Conservation (phyloP, 2,113 vertebrate species). For the Progne subis region DNA sequence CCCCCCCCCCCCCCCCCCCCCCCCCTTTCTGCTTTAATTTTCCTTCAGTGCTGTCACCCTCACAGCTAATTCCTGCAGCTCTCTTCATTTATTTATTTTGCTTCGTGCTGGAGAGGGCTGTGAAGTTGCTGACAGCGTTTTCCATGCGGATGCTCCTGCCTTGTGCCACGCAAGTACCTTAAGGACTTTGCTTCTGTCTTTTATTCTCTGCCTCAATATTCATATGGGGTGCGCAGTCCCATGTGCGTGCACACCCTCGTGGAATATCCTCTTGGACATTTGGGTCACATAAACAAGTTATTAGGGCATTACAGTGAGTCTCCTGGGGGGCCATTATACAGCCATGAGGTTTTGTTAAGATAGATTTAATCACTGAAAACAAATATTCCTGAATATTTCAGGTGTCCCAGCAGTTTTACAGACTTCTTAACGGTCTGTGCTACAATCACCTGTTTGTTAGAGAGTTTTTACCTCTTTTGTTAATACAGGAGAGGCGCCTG, state of each 20-base stretch:
- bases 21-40: background rate
- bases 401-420: background rate
- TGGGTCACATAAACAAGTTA: background rate
- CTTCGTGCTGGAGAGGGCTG: background rate
- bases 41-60: background rate
- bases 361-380: background rate
- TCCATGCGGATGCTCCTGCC: background rate
- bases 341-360: background rate
- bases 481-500: background rate
- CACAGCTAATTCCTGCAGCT: constrained; percentile 8
- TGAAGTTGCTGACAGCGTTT: background rate
- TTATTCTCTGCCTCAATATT: background rate
- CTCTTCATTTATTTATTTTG: background rate
- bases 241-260: accelerated
- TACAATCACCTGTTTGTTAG: background rate
- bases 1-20: no score
- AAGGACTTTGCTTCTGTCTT: background rate
- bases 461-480: background rate
- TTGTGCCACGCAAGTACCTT: accelerated
- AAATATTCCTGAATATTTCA: background rate
- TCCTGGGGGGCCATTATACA: background rate
- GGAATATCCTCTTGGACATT: background rate
- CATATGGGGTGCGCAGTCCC: background rate
- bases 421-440: background rate
- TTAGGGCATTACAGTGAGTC: background rate